These are phyloP conservation scores for Drosophila stalkeri DNA, from an alignment of 2,888 invertebrate genomes.

Conservation along the genomic window DNA sequence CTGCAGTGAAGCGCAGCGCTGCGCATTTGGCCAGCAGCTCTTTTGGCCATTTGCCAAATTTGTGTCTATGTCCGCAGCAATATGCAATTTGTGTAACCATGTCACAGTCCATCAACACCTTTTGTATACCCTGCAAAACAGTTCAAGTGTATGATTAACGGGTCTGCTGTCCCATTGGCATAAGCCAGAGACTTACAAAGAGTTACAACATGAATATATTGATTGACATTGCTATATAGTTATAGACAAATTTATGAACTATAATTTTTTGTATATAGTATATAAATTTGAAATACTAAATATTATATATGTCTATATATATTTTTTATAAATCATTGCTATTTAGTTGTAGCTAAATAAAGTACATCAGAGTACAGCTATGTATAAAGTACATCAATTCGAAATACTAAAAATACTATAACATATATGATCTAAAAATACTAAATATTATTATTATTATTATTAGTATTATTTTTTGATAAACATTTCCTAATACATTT, in stretches of 20 bases:
- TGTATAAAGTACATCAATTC: too few species aligned
- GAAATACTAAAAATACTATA: neutral
- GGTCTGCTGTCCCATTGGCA: neutral
- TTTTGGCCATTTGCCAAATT: constrained; percentile 55
- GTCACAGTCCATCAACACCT: constrained; percentile 79
- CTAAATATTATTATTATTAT: too few species aligned
- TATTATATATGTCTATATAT: too few species aligned
- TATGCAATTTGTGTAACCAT: constrained; percentile 75
- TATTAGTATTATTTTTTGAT: too few species aligned
- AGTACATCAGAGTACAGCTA: too few species aligned
- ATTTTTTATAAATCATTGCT: too few species aligned
- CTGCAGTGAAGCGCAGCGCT: constrained; percentile 56
- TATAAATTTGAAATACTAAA: too few species aligned
- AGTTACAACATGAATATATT: neutral
- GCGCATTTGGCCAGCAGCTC: constrained; percentile 23
- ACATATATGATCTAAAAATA: neutral
- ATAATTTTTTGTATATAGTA: too few species aligned
- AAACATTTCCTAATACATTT: too few species aligned
- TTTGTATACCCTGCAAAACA: constrained; percentile 41
- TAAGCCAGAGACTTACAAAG: neutral
- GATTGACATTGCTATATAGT: too few species aligned
- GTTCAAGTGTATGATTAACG: neutral
- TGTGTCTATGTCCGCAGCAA: constrained; percentile 37
- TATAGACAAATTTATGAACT: too few species aligned
- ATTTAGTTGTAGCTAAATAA: too few species aligned